A percentile compares a stretch with the other conserved stretches of the same genome.
phyloP scores from a whole-genome alignment of 1,140 invertebrate genomes.

The Drosophila kikkawai region DNA sequence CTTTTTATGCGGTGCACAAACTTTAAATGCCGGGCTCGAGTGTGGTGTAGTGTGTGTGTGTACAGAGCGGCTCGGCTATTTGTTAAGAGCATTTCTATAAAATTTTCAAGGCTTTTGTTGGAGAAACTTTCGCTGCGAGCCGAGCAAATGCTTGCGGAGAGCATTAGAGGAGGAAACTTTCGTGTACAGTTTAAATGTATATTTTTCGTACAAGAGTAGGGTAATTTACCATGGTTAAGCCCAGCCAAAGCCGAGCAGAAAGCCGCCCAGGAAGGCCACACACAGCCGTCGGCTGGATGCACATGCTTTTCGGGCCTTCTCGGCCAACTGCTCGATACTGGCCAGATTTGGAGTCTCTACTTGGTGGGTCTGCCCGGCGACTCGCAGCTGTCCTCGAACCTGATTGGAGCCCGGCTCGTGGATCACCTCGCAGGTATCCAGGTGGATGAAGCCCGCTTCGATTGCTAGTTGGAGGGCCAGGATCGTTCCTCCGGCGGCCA shows the following conservation, averaged over 20 bases:
- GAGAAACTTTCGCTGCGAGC: slow-evolving; percentile 24
- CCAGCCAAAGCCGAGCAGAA: slow-evolving; percentile 58
- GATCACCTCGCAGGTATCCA: slow-evolving; percentile 2
- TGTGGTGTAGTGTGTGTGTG: slow-evolving; percentile 7
- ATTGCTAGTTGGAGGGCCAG: slow-evolving; percentile 35
- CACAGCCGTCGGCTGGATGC: slow-evolving; percentile 31
- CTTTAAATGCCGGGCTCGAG: slow-evolving; percentile 42
- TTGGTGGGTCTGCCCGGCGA: not conserved
- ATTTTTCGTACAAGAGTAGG: not conserved
- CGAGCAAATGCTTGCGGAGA: not conserved
- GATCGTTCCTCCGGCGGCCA: slow-evolving; percentile 26
- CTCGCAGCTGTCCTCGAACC: not conserved
- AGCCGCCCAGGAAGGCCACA: slow-evolving; percentile 50
- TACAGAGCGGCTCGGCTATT: slow-evolving; percentile 26
- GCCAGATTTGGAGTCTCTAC: not conserved
- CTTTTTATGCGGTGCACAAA: slow-evolving; percentile 52
- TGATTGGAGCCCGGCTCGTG: not conserved
- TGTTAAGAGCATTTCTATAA: slow-evolving; percentile 51
- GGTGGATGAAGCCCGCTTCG: slow-evolving; percentile 20
- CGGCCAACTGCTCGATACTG: not conserved
- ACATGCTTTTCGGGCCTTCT: slow-evolving; percentile 4
- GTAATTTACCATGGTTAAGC: slow-evolving; percentile 28
- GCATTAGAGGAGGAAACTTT: slow-evolving; percentile 12
- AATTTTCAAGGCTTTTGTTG: slow-evolving; percentile 49
- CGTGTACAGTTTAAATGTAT: slow-evolving; percentile 23